Evolutionary conservation across 2,888 invertebrate genomes (phyloP).

Genomic region (Eumacrocentrus americanus): DNA sequence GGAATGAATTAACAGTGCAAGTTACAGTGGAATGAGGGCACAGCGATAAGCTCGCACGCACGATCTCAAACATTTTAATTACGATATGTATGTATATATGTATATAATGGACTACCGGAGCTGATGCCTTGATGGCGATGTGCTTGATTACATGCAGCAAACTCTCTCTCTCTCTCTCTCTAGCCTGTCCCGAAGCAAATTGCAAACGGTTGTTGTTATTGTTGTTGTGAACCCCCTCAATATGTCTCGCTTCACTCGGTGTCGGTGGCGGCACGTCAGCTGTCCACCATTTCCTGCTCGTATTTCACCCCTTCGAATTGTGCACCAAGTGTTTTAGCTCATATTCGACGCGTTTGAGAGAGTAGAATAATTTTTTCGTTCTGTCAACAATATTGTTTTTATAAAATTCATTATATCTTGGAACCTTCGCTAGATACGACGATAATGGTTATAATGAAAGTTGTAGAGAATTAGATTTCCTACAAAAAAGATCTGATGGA

Average conservation of each 20-base stretch:
- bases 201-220: neutral
- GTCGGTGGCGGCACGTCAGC: constrained; percentile 14
- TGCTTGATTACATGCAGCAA: neutral
- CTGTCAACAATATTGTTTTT: no score
- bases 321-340: neutral
- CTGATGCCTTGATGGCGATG: constrained; percentile 1
- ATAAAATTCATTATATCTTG: no score
- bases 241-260: constrained; percentile 1
- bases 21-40: neutral
- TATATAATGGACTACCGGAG: no score
- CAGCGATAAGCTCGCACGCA: neutral
- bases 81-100: neutral
- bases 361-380: no score
- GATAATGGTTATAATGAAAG: no score
- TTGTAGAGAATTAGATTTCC: no score
- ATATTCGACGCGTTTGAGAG: neutral
- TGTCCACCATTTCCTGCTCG: constrained; percentile 13
- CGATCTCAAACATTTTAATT: constrained; percentile 5
- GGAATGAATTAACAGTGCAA: neutral
- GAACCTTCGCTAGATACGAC: no score
- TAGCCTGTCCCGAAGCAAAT: neutral
- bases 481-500: no score
- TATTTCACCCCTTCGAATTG: constrained; percentile 6
- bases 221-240: neutral
- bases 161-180: neutral